phyloP scores from a whole-genome alignment of 2,113 vertebrate species.

The Lophius piscatorius region DNA sequence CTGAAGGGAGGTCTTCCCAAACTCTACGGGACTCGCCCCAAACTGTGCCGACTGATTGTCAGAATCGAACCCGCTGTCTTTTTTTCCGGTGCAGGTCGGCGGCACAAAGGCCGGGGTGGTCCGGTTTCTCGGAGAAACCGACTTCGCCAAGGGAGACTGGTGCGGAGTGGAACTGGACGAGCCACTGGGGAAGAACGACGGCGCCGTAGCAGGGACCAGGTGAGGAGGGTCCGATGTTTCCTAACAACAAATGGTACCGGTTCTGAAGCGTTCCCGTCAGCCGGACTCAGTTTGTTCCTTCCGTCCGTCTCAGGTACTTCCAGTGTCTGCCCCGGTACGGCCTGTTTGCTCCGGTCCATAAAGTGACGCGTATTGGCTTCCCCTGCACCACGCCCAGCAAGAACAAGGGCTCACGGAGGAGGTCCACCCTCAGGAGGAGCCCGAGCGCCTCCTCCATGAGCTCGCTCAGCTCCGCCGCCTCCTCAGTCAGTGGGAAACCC shows the following conservation, averaged over 20 bases:
- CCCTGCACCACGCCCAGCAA: conserved; percentile 95
- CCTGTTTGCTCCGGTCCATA: conserved; percentile 95
- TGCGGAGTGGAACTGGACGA: conserved; percentile 97
- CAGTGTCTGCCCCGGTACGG: conserved; percentile 95
- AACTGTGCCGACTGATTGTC: no score
- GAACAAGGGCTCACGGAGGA: conserved; percentile 82
- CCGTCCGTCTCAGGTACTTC: conserved; percentile 85
- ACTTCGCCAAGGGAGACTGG: conserved; percentile 98
- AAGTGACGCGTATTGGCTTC: conserved; percentile 97
- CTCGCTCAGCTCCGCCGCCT: conserved; percentile 94
- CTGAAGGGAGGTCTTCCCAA: no score
- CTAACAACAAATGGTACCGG: no score
- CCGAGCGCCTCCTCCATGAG: conserved; percentile 95
- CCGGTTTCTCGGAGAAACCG: conserved; percentile 94
- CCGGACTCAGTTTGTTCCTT: neutral
- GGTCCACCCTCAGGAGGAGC: conserved; percentile 87
- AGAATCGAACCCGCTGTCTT: neutral
- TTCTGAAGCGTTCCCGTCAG: no score
- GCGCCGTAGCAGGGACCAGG: conserved; percentile 96
- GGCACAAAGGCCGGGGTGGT: conserved; percentile 96
- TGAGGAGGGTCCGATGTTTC: conserved; percentile 58
- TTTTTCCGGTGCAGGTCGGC: conserved; percentile 81
- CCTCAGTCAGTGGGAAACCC: conserved; percentile 94
- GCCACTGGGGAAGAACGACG: conserved; percentile 96
- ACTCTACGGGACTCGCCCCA: no score